These are phyloP conservation scores for Octonoba sinensis DNA, from an alignment of 2,888 invertebrate genomes.

Conservation along the genomic window DNA sequence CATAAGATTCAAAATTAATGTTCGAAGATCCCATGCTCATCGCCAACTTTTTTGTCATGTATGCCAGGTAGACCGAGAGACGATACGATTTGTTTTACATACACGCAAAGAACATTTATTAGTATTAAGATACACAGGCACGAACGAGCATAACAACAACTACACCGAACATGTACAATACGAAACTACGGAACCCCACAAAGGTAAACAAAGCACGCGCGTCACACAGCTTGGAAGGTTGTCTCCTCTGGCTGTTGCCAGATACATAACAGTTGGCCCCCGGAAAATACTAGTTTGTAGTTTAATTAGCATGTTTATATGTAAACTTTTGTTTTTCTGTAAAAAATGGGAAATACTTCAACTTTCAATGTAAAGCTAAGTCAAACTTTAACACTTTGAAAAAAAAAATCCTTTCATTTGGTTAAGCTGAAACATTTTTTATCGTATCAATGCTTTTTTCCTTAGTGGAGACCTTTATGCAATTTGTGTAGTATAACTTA, in stretches of 20 bases:
- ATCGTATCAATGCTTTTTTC: no score
- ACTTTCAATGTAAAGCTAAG: no score
- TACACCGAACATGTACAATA: constrained; percentile 37
- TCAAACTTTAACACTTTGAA: no score
- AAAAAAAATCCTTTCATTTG: no score
- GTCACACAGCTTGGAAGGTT: constrained; percentile 35
- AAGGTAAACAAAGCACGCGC: constrained; percentile 30
- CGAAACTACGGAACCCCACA: constrained; percentile 22
- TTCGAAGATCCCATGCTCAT: constrained; percentile 37
- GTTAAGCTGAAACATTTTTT: no score
- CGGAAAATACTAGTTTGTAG: no score
- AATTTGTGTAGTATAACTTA: no score
- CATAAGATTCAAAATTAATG: constrained; percentile 44
- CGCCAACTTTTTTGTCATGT: constrained; percentile 46
- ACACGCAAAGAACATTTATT: constrained; percentile 42
- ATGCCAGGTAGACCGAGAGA: constrained; percentile 43
- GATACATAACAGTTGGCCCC: constrained; percentile 46
- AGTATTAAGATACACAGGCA: constrained; percentile 38
- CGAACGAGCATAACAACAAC: constrained; percentile 37
- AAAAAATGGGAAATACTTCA: no score
- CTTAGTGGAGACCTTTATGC: no score
- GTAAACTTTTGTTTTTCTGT: no score
- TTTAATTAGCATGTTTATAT: no score
- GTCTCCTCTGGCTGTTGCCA: constrained; percentile 43
- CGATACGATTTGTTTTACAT: constrained; percentile 47